Evolutionary conservation across 2,888 invertebrate species (phyloP).

Genomic region (Norana najaformis): DNA sequence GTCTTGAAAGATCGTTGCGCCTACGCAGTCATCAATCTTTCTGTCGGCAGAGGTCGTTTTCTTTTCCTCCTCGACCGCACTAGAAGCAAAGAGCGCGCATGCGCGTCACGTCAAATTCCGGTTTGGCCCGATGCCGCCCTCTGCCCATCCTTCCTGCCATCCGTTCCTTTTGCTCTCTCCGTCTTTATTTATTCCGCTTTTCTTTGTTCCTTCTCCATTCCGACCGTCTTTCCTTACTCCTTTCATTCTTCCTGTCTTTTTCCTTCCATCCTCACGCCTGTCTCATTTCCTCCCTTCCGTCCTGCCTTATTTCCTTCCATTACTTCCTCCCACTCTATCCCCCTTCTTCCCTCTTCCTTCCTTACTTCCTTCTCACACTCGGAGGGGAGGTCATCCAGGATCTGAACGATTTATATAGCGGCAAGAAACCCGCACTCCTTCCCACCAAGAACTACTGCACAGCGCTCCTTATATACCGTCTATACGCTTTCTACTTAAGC

Average conservation of each 20-base stretch:
- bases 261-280: neutral
- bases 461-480: neutral
- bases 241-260: neutral
- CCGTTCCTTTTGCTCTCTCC: neutral
- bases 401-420: neutral
- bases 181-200: too few relatives aligned
- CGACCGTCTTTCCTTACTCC: neutral
- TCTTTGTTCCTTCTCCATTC: too few relatives aligned
- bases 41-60: too few relatives aligned
- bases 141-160: neutral
- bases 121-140: too few relatives aligned
- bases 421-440: neutral
- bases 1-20: too few relatives aligned
- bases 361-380: neutral
- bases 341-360: neutral
- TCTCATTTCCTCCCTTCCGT: neutral
- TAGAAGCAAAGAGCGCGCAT: too few relatives aligned
- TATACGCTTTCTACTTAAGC: neutral
- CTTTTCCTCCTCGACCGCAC: too few relatives aligned
- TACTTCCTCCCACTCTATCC: neutral
- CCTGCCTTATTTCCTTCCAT: neutral
- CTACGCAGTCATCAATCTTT: too few relatives aligned
- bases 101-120: too few relatives aligned
- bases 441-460: neutral
- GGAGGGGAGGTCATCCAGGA: neutral